Base-by-base conservation (phyloP, 2,888 invertebrate genomes). In the Zelleria hepariella region DNA sequence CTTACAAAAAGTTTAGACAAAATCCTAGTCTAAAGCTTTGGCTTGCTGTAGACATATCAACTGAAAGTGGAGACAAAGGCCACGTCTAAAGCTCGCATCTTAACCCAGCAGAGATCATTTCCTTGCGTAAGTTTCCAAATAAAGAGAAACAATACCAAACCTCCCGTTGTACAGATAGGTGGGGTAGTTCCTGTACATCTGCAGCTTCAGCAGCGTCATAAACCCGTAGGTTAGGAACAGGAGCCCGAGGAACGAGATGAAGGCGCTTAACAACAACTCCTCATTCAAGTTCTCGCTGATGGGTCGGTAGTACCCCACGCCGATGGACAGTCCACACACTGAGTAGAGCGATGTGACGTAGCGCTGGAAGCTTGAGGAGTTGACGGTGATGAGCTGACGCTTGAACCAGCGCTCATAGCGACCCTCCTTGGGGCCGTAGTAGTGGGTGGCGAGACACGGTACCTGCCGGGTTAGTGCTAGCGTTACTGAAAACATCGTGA, bases 321-420 rank as follows among this genome's bases (percentile, higher is more conserved):
- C 78, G 25, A 80, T 69, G 52, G 74, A 74, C 27, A 79, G 59
- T 0, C 75, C 74, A 20, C 70, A 69, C 1, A 74, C 74, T 48
- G 69, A 62, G 60, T 73, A 78, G 27, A 82, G 62, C 61, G 76
- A 78, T 0, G 70, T 68, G n/a, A 69, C 68, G 61, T 81, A 82
- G 61, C 74, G 78, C 42, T 71, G 66, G 49, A 74, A 65, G 2
- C 69, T 52, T 0, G 69, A 54, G 2, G 60, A 27, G 4, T 60
- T 57, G 23, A 60, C 48, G 7, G 58, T 58, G 1, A 73, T 65
- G 6, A 64, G 61, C 26, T 72, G 71, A 0, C 68, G 65, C 2
- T 65, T 51, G 48, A 75, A 57, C 80, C 79, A 79, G 0, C 59
- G 20, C 15, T 42, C 15, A 15, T 42, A 42, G 1, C 48, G 58